Conservation (phyloP, 2,797 vertebrate species). For the Myioborus melanocephalus region DNA sequence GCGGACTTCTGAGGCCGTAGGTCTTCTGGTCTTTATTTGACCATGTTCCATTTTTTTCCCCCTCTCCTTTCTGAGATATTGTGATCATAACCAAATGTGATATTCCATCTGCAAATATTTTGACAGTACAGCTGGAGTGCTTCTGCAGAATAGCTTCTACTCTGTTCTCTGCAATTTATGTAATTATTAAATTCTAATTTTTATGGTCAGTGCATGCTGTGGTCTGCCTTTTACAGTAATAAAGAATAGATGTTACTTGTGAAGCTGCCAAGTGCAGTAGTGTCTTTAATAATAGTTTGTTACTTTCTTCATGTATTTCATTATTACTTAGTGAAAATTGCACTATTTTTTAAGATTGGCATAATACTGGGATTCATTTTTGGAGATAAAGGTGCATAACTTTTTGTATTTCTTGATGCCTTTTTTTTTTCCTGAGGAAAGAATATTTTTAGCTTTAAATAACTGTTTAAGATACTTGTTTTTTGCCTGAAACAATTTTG, state of each 20-base stretch:
- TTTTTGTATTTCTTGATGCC: background rate
- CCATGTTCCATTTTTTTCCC: background rate
- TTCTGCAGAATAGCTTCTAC: background rate
- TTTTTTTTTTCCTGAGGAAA: background rate
- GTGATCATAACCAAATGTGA: background rate
- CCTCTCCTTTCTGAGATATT: background rate
- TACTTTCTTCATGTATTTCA: background rate
- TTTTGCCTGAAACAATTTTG: background rate
- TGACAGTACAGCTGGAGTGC: background rate
- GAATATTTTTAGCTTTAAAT: background rate
- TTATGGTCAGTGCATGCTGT: background rate
- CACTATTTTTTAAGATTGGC: background rate
- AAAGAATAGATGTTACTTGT: background rate
- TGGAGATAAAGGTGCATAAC: accelerated
- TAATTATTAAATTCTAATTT: background rate
- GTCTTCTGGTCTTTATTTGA: background rate
- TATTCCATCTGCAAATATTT: background rate
- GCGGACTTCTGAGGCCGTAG: background rate
- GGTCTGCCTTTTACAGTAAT: background rate
- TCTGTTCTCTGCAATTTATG: background rate
- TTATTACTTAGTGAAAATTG: background rate
- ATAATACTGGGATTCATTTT: background rate
- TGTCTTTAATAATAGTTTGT: background rate
- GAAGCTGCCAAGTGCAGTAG: background rate
- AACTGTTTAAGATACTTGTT: background rate